A percentile compares a stretch with the other conserved stretches of the same genome.
Evolutionary conservation across 2,888 invertebrate species (phyloP).

Genomic region (Idaea biselata): DNA sequence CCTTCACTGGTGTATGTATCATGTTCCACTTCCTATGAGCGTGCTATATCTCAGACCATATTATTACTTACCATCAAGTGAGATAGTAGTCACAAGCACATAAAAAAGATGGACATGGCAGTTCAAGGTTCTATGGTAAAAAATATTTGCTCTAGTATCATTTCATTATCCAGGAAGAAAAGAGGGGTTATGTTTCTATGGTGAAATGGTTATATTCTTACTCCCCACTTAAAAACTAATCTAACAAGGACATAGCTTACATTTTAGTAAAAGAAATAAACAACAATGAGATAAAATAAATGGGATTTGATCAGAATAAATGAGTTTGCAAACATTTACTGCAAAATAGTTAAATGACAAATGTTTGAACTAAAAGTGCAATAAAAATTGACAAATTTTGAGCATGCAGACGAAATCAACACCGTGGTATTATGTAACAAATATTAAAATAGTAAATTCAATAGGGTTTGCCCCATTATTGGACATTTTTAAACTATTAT

Average conservation of each 20-base stretch:
- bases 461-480: neutral
- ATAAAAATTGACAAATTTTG: neutral
- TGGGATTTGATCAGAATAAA: conserved; percentile 78
- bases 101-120: no score
- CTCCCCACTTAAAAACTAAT: neutral
- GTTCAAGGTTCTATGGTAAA: no score
- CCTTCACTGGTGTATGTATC: no score
- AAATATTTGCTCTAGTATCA: no score
- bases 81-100: no score
- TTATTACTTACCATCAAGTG: no score
- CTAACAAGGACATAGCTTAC: neutral
- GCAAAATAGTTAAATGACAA: conserved; percentile 11
- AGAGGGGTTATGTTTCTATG: neutral
- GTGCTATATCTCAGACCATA: no score
- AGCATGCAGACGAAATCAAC: neutral
- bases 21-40: no score
- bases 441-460: neutral
- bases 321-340: conserved; percentile 58
- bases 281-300: conserved; percentile 63
- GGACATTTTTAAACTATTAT: no score
- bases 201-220: neutral
- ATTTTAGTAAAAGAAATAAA: conserved; percentile 14
- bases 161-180: no score
- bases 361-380: neutral
- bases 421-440: neutral